Evolutionary conservation across 2,797 vertebrate species (phyloP).

Genomic region (Ficedula albicollis): DNA sequence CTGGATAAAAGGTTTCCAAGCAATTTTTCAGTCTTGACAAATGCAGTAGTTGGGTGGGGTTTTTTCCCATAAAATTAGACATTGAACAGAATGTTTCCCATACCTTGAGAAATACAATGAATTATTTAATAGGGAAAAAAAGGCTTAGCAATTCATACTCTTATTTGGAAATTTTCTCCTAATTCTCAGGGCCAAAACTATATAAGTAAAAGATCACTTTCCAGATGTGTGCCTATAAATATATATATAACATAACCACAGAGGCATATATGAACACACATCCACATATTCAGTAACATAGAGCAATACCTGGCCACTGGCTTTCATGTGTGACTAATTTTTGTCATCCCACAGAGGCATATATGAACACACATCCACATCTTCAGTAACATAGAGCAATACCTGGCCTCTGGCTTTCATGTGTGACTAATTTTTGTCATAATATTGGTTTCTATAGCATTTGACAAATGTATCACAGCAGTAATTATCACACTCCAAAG

Average conservation of each 20-base stretch:
- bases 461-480: neutral
- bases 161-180: neutral
- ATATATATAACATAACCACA: neutral
- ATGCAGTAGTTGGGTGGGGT: neutral
- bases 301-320: neutral
- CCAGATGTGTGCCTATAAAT: neutral
- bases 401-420: neutral
- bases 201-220: neutral
- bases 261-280: rapidly evolving
- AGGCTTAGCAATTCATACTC: neutral
- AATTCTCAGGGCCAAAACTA: neutral
- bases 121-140: neutral
- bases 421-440: neutral
- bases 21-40: neutral
- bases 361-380: rapidly evolving
- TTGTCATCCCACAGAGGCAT: neutral
- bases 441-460: neutral
- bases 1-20: neutral
- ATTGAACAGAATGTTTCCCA: neutral
- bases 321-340: neutral
- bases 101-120: neutral
- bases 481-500: neutral
- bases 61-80: neutral
- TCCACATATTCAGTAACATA: neutral
- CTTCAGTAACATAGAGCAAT: neutral